Base-by-base conservation (phyloP, 2,888 invertebrate genomes). In the Bellardia bayeri region DNA sequence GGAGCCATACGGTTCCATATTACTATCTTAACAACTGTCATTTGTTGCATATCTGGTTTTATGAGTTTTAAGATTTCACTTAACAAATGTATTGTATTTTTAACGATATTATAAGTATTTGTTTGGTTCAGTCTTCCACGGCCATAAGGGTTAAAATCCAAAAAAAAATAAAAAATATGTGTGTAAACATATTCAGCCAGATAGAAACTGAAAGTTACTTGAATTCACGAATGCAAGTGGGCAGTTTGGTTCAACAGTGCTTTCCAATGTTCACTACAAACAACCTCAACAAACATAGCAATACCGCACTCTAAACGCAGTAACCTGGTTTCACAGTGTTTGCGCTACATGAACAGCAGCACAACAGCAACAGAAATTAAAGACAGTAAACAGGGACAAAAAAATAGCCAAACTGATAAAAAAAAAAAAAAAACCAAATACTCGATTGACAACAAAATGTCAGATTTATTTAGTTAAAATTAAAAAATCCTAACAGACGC, bases 151-250 rank as follows among this genome's bases (percentile, higher is more conserved):
- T 56, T 56, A 68, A 64, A 42, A n/a, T 9, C 37, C n/a, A n/a
- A n/a, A n/a, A n/a, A n/a, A n/a, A n/a, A n/a, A n/a, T n/a, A n/a
- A n/a, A 9, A 64, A 8, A 3, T 6, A 14, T 51, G 71, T 63
- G 16, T n/a, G 61, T 80, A 45, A 45, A 45, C 2, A 37, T 68
- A 42, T 58, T 58, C 16, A 9, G 54, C 42, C 5, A 30, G 2
- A 58, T 33, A 69, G 79, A 81, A 85, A 85, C 51, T 80, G 54
- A 75, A 85, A 85, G 80, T 76, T 30, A 61, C 42, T 58, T 6
- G 23, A 51, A 68, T 54, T 49, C 49, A 58, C 42, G 51, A 69
- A 64, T 75, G 33, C 23, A 80, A 80, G 80, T 85, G 75, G 80
- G 85, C 84, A 66, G 79, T 72, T 16, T 51, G 37, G 8, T 16